Evolutionary conservation across 1,140 invertebrate genomes (phyloP).

Genomic region (Drosophila sp.): DNA sequence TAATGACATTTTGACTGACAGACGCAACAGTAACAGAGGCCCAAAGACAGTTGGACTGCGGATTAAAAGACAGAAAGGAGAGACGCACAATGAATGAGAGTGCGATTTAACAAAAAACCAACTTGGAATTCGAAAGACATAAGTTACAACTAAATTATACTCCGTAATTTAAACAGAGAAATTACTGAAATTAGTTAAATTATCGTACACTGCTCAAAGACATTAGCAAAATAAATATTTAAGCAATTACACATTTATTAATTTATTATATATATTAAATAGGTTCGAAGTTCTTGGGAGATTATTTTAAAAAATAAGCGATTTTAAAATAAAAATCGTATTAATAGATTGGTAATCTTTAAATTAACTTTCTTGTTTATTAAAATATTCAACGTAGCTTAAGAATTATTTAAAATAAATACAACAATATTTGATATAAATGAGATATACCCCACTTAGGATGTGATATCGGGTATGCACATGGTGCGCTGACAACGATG

Average conservation of each 20-base stretch:
- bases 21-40: conserved; percentile 66
- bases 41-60: conserved; percentile 58
- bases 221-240: too few species aligned
- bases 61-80: neutral
- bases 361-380: too few species aligned
- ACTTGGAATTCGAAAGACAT: neutral
- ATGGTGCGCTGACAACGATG: conserved; percentile 38
- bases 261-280: too few species aligned
- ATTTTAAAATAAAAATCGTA: too few species aligned
- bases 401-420: neutral
- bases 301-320: too few species aligned
- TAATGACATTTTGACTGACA: conserved; percentile 78
- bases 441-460: conserved; percentile 3
- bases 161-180: neutral
- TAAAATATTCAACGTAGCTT: too few species aligned
- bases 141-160: neutral
- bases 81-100: neutral
- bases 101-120: conserved; percentile 27
- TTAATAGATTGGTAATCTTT: too few species aligned
- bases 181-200: neutral
- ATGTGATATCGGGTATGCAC: conserved; percentile 14
- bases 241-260: too few species aligned
- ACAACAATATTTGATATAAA: too few species aligned
- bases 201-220: too few species aligned
- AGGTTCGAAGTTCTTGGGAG: too few species aligned